Evolutionary conservation across 2,113 vertebrate species (phyloP).

Genomic region (Zosterops borbonicus): DNA sequence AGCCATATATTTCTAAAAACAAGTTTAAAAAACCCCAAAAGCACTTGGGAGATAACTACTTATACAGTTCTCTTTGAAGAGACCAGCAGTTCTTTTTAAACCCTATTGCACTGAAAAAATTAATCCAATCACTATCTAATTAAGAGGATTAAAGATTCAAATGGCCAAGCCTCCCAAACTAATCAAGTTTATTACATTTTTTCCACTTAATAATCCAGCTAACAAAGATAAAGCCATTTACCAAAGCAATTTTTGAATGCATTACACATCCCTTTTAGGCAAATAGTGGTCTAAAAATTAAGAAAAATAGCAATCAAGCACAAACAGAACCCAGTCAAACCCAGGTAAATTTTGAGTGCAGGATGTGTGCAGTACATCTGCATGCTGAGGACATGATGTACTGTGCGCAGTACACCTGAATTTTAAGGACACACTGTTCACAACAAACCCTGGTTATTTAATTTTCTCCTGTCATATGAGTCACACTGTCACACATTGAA

Average conservation of each 20-base stretch:
- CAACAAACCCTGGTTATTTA: not conserved
- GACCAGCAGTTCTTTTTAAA: not conserved
- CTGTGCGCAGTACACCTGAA: not conserved
- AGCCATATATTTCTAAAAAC: not conserved
- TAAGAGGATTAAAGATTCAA: slow-evolving; percentile 50
- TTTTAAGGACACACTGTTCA: not conserved
- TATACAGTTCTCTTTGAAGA: not conserved
- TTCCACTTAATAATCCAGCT: slow-evolving; percentile 48
- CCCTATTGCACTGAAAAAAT: slow-evolving; percentile 4
- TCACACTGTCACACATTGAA: not conserved
- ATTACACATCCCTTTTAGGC: slow-evolving; percentile 13
- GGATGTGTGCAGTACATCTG: not conserved
- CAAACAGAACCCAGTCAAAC: not conserved
- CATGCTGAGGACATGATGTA: not conserved
- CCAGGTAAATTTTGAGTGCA: not conserved
- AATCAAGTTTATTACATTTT: slow-evolving; percentile 49
- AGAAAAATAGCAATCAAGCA: not conserved
- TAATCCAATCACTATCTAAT: slow-evolving; percentile 53
- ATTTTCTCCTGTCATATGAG: not conserved
- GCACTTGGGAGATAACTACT: not conserved
- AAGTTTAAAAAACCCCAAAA: not conserved
- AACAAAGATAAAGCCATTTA: slow-evolving; percentile 46
- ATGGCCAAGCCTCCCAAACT: slow-evolving; percentile 37
- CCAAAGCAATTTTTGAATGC: slow-evolving; percentile 31
- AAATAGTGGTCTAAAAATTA: slow-evolving; percentile 8